These are phyloP conservation scores for Oostethus manadensis DNA, from an alignment of 2,113 vertebrate species.

Conservation along the genomic window DNA sequence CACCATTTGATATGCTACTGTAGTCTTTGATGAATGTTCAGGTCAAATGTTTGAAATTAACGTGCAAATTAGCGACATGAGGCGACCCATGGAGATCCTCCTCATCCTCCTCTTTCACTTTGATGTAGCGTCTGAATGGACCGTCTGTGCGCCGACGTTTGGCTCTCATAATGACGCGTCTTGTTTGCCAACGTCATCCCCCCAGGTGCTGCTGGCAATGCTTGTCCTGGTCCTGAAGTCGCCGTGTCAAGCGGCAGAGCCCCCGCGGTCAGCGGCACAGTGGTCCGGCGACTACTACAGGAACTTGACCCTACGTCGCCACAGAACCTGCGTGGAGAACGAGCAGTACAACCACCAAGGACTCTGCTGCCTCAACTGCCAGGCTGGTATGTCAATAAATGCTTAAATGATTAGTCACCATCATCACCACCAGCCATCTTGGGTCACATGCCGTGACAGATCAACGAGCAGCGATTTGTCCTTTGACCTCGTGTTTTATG, in stretches of 20 bases:
- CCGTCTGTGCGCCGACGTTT: neutral
- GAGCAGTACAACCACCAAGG: constrained; percentile 64
- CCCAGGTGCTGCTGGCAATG: constrained; percentile 39
- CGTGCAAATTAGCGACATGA: too few species aligned
- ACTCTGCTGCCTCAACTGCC: constrained; percentile 73
- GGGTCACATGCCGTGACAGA: too few species aligned
- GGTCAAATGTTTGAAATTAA: too few species aligned
- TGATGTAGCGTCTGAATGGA: constrained; percentile 14
- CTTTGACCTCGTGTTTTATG: constrained; percentile 3
- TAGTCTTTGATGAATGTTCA: too few species aligned
- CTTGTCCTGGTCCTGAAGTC: constrained; percentile 44
- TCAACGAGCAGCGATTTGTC: neutral
- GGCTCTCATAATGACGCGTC: constrained; percentile 13
- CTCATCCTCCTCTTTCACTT: neutral
- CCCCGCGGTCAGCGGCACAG: constrained; percentile 35
- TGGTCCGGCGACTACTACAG: constrained; percentile 37
- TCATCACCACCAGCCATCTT: neutral
- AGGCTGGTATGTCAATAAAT: constrained; percentile 63
- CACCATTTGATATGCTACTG: too few species aligned
- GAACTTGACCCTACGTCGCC: constrained; percentile 57
- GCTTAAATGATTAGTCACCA: too few species aligned
- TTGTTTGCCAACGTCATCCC: neutral
- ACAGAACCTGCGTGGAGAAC: constrained; percentile 63
- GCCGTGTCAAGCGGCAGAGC: constrained; percentile 47
- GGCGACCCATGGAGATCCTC: too few species aligned